Evolutionary conservation across 2,888 invertebrate species (phyloP), one percentile per base, ranked within the genome.

Genomic region (Idaea biselata): DNA sequence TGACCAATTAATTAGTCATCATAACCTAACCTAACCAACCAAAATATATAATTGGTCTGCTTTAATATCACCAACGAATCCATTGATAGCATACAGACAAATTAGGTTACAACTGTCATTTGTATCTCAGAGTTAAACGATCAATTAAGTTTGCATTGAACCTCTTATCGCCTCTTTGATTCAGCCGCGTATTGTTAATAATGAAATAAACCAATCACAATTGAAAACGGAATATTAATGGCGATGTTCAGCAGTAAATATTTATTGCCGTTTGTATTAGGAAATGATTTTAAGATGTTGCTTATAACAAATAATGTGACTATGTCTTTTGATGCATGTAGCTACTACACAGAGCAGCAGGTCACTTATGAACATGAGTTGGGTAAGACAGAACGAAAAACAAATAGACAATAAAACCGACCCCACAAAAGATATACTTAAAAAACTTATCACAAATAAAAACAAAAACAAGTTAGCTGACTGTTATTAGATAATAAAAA

Each of bases 181-280:
- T 67, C 61, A 33, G 56, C 71, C 68, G 69, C 63, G 55, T 32
- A 58, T 67, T 63, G 59, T 62, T 60, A 63, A 60, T 63, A 62
- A 56, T 78, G 79, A 79, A 75, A 77, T 77, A 63, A 64, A 55
- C 64, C 63, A 65, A 69, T 63, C 65, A 62, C 58, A 58, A 63
- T 65, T 44, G 44, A 11, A 18, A 60, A 57, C 57, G 63, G 59
- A 68, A 67, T 68, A 73, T 67, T 69, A 66, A 66, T 69, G 59
- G 61, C 62, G 16, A 55, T 31, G 57, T 61, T 61, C 67, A 65
- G 61, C 62, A 66, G 57, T 55, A 70, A 68, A 61, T 63, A 44
- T 14, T 44, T 14, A 14, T 44, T 70, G 61, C 60, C 59, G 58
- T 67, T 70, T 76, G 68, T 72, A 75, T 74, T 73, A 63, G 66